Evolutionary conservation across 2,888 invertebrate genomes (phyloP).

Genomic region (Coecobrya sp.): DNA sequence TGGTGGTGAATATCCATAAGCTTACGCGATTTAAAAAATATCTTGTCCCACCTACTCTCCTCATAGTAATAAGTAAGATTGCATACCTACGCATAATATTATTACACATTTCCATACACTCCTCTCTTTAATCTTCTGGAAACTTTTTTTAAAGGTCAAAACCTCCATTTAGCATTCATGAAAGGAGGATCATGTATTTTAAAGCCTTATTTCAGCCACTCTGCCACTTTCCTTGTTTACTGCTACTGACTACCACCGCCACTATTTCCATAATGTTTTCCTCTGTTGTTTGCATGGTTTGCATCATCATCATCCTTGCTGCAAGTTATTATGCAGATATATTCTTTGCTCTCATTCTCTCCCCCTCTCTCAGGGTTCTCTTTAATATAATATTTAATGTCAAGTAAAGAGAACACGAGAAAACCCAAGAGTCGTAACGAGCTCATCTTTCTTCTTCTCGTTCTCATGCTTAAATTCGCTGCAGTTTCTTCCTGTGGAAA

Average conservation of each 20-base stretch:
- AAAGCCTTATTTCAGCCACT: background rate
- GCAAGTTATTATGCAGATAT: slow-evolving; percentile 17
- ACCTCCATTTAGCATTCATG: slow-evolving; percentile 48
- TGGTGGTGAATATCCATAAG: slow-evolving; percentile 1
- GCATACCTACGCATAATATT: background rate
- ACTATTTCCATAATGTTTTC: background rate
- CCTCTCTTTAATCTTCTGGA: background rate
- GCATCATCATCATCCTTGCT: background rate
- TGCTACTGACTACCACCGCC: background rate
- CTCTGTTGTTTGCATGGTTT: slow-evolving; percentile 5
- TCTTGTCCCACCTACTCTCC: background rate
- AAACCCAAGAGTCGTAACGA: slow-evolving; percentile 49
- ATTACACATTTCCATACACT: background rate
- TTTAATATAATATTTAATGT: slow-evolving; percentile 48
- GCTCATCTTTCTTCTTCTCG: slow-evolving; percentile 37
- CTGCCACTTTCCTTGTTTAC: background rate
- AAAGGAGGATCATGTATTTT: slow-evolving; percentile 31
- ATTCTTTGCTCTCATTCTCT: background rate
- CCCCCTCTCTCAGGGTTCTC: background rate
- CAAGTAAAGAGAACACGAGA: slow-evolving; percentile 6
- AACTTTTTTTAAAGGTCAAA: slow-evolving; percentile 32
- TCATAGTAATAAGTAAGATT: background rate
- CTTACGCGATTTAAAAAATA: background rate
- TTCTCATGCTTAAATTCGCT: background rate
- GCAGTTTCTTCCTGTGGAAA: background rate